phyloP scores from a whole-genome alignment of 2,797 vertebrate species.

The Triplophysa yarkandensis region DNA sequence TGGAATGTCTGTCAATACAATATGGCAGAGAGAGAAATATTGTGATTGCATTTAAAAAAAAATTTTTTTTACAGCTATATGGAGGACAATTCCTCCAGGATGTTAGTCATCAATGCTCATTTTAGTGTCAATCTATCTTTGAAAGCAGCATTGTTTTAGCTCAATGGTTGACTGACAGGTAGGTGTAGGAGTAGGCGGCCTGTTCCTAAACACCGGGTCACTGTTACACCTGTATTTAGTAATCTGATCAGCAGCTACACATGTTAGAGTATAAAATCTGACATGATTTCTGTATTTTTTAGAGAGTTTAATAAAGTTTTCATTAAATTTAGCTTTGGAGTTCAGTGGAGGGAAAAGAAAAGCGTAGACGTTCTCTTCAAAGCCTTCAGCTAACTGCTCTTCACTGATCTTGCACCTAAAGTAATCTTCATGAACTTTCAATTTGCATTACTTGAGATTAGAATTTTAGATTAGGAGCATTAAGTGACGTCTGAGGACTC shows the following conservation, averaged over 20 bases:
- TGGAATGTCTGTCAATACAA: slow-evolving; percentile 13
- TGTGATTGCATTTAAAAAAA: slow-evolving; percentile 13
- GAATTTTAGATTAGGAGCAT: slow-evolving; percentile 42
- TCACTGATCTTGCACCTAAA: slow-evolving; percentile 30
- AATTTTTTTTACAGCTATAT: neutral
- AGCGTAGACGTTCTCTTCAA: slow-evolving; percentile 27
- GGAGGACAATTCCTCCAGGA: too few species aligned
- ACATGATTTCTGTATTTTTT: slow-evolving; percentile 37
- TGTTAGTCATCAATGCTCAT: too few species aligned
- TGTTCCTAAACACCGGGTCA: neutral
- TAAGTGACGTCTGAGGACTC: slow-evolving; percentile 28
- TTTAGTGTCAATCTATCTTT: neutral
- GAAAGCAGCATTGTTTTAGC: neutral
- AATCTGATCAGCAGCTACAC: neutral
- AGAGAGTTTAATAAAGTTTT: slow-evolving; percentile 28
- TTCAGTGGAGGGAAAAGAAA: slow-evolving; percentile 33
- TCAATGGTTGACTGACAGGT: neutral
- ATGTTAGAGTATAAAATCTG: neutral
- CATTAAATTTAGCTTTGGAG: slow-evolving; percentile 33
- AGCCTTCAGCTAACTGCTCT: slow-evolving; percentile 13
- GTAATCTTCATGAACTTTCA: slow-evolving; percentile 44
- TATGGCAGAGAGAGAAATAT: neutral
- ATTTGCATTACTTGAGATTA: slow-evolving; percentile 38
- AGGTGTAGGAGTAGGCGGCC: too few species aligned
- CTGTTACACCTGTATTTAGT: neutral